These are phyloP conservation scores for Lanius ludovicianus DNA, from an alignment of 2,113 vertebrate species.

Conservation along the genomic window DNA sequence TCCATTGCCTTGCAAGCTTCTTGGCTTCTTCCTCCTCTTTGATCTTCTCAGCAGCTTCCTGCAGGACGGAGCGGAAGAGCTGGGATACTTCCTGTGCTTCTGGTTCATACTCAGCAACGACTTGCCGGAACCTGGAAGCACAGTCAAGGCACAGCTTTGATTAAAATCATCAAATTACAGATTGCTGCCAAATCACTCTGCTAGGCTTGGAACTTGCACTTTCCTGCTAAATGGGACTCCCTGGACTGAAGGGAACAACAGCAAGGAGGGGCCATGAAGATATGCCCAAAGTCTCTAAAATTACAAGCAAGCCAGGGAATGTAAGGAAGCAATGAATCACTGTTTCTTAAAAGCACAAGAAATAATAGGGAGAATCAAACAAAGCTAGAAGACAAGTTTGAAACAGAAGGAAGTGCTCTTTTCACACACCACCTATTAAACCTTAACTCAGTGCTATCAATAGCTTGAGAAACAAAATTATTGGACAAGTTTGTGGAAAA, in stretches of 20 bases:
- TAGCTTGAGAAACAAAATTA: not conserved
- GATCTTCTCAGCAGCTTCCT: constrained; percentile 83
- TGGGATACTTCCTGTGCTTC: constrained; percentile 85
- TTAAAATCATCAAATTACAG: not conserved
- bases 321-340: constrained; percentile 34
- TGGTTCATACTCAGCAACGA: constrained; percentile 85
- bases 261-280: not conserved
- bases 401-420: constrained; percentile 8
- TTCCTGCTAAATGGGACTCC: not conserved
- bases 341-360: not conserved
- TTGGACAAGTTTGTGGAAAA: not conserved
- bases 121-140: constrained; percentile 87
- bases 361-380: not conserved
- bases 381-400: not conserved
- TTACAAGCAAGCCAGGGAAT: not conserved
- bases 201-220: not conserved
- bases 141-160: constrained; percentile 21
- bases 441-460: not conserved
- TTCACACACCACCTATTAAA: not conserved
- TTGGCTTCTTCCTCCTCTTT: constrained; percentile 88
- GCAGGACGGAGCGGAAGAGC: constrained; percentile 87
- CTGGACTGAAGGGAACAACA: not conserved
- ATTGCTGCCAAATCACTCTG: not conserved
- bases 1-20: constrained; percentile 88
- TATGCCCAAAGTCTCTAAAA: not conserved